These are phyloP conservation scores for Cinara cedri DNA, from an alignment of 2,888 invertebrate species.

Conservation along the genomic window DNA sequence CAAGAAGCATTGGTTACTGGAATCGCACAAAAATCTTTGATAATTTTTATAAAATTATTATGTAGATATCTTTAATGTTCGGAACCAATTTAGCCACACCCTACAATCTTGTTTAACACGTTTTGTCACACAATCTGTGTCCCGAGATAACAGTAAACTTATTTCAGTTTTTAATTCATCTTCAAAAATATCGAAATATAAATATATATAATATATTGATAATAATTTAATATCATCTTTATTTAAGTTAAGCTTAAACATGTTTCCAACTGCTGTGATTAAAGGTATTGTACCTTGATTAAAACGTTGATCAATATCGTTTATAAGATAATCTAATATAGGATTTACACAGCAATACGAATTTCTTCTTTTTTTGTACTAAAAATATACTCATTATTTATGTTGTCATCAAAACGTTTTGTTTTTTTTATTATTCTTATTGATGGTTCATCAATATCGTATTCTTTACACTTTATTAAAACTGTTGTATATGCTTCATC, in stretches of 20 bases:
- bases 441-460: too few relatives aligned
- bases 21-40: constrained; percentile 3
- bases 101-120: background rate
- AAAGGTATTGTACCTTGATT: constrained; percentile 7
- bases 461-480: too few relatives aligned
- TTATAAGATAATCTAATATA: background rate
- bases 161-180: background rate
- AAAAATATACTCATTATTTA: too few relatives aligned
- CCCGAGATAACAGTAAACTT: background rate
- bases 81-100: background rate
- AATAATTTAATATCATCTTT: too few relatives aligned
- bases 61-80: background rate
- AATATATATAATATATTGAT: background rate
- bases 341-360: background rate
- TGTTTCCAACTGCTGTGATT: background rate
- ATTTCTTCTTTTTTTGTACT: constrained; percentile 1
- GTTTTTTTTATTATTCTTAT: too few relatives aligned
- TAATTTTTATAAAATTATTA: background rate
- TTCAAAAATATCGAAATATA: background rate
- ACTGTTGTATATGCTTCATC: too few relatives aligned
- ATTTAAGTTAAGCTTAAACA: background rate
- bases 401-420: background rate
- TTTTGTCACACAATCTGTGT: too few relatives aligned
- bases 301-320: background rate
- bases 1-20: constrained; percentile 1